Evolutionary conservation across 2,113 vertebrate species (phyloP).

Genomic region (Oriolus oriolus): DNA sequence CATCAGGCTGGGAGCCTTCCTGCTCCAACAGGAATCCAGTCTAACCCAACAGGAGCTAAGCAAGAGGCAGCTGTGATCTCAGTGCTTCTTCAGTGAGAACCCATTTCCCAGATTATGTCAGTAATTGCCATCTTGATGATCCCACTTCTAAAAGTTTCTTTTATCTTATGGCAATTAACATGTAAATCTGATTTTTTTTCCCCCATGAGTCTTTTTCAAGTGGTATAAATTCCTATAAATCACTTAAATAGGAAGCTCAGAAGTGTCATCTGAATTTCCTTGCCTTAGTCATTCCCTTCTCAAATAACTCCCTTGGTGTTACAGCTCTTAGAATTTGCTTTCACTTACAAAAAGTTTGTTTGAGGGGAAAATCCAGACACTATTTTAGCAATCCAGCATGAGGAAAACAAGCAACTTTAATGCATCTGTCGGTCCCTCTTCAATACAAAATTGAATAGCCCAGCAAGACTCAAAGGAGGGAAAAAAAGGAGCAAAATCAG

Average conservation of each 20-base stretch:
- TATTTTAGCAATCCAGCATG: neutral
- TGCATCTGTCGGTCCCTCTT: neutral
- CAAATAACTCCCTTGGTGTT: neutral
- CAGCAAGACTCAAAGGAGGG: neutral
- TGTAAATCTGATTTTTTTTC: neutral
- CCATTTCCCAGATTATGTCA: neutral
- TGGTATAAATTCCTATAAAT: neutral
- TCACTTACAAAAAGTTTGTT: neutral
- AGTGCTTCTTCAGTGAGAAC: neutral
- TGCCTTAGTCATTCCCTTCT: conserved; percentile 5
- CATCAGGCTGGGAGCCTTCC: neutral
- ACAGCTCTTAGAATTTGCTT: neutral
- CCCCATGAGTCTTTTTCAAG: conserved; percentile 5
- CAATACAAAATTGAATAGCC: neutral
- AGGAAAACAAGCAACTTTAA: neutral
- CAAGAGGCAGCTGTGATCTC: neutral
- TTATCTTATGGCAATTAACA: conserved; percentile 28
- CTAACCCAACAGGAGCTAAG: neutral
- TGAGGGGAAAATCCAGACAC: neutral
- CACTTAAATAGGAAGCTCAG: conserved; percentile 9
- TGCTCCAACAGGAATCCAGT: neutral
- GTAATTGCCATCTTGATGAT: conserved; percentile 9
- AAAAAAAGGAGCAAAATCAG: neutral
- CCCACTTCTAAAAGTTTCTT: conserved; percentile 9
- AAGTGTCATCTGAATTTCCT: conserved; percentile 32